Evolutionary conservation across 2,113 vertebrate genomes (phyloP), one percentile per base, ranked within the genome.

Genomic region (Atlantisia rogersi): DNA sequence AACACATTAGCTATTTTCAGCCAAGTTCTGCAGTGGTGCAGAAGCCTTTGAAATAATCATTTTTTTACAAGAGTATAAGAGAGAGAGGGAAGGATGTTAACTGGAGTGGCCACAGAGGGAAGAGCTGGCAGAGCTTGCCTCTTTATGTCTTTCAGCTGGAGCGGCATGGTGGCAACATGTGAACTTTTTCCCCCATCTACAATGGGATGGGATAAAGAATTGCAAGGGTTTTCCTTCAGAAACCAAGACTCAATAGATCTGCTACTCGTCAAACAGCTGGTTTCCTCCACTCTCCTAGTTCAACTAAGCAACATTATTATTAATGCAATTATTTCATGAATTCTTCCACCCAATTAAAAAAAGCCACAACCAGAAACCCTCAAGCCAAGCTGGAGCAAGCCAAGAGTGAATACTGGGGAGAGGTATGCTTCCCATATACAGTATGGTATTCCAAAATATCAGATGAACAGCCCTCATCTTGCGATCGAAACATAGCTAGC

Each of bases 361-460:
- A 91, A 76, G 15, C 77, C 91, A 89, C 84, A 84, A 75, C 6
- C 46, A 97, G 73, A 86, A 95, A 89, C 42, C 89, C 65, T 58
- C 81, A 76, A 87, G 78, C 29, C 80, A n/a, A 65, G 65, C 58
- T 24, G n/a, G 31, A 86, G 76, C 40, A 85, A 83, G 92, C 91
- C 96, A 95, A 92, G 68, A 83, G 58, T 97, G 94, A 96, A 87
- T 70, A 73, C n/a, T 82, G 50, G 39, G 42, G 55, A 88, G 77
- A 96, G 63, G 75, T 88, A 95, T 95, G 94, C 42, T 84, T 65
- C 62, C 67, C 86, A 82, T 92, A 91, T 89, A 95, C 20, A 59
- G 94, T 88, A 78, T 42, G 82, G 55, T 77, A 79, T 91, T 94
- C 81, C 85, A 85, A 88, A 93, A 67, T 68, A 91, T 64, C 88